A percentile compares a stretch with the other conserved stretches of the same genome.
Evolutionary conservation across 2,113 vertebrate species (phyloP).

Genomic region (Lycaon pictus): DNA sequence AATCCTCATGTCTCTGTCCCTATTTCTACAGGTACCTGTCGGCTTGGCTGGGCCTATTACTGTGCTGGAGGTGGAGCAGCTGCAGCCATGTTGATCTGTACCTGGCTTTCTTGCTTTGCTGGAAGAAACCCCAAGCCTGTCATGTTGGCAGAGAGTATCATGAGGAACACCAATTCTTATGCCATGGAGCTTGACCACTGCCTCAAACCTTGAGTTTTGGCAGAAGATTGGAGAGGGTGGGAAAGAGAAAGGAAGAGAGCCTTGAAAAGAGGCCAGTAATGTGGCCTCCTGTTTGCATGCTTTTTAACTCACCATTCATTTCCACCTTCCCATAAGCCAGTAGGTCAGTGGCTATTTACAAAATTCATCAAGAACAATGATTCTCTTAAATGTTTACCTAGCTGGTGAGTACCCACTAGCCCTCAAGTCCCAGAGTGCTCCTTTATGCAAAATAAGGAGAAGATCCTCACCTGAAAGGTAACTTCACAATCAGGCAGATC

Average conservation of each 20-base stretch:
- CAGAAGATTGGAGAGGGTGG: neutral
- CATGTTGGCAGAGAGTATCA: constrained; percentile 72
- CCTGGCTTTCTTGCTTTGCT: constrained; percentile 84
- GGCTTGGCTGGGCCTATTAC: constrained; percentile 84
- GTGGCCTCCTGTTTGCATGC: neutral
- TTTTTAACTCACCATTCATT: neutral
- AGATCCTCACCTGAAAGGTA: constrained; percentile 10
- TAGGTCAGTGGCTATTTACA: neutral
- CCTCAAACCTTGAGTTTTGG: constrained; percentile 72
- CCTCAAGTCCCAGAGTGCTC: neutral
- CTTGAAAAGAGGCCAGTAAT: neutral
- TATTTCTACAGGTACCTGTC: constrained; percentile 81
- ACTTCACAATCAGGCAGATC: neutral
- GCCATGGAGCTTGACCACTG: constrained; percentile 73
- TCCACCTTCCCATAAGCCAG: neutral
- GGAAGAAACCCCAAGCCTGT: constrained; percentile 81
- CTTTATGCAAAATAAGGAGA: constrained; percentile 20
- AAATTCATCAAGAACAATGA: neutral
- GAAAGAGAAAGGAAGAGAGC: neutral
- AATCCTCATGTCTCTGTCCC: neutral
- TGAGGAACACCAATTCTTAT: constrained; percentile 78
- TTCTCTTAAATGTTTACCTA: neutral
- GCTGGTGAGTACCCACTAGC: neutral
- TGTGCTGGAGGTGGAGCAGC: constrained; percentile 84
- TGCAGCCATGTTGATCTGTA: constrained; percentile 83